Evolutionary conservation across 1,140 invertebrate species (phyloP), one percentile per base, ranked within the genome.

Genomic region (Paraescarpia echinospica): DNA sequence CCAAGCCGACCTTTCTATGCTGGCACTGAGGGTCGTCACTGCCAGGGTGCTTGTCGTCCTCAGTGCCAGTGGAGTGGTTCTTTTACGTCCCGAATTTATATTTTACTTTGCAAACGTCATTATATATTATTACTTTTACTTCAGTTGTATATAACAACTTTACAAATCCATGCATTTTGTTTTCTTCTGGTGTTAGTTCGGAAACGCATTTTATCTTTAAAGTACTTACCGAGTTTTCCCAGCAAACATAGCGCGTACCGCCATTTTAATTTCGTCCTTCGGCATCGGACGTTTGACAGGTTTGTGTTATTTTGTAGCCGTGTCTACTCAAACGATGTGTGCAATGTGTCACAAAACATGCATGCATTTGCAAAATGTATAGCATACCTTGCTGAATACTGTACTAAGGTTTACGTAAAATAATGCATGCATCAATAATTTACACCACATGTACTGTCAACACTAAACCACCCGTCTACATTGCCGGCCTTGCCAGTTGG

Each of bases 191-290:
- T 34, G 34, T 41, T n/a, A 34, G 5, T 22, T 27, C 0, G 27
- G 18, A 35, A 35, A 41, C 34, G 31, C 34, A 41, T 22, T 91
- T 91, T 91, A 22, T 91, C 4, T 41, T 41, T 34, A 91, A n/a
- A 91, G 35, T 91, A 41, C 18, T 34, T 41, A 33, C 22, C 9
- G 35, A 91, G 34, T 34, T 91, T 41, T 41, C 90, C 90, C 35
- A n/a, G n/a, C 90, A 41, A 35, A 34, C 90, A 34, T 14, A 41
- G 90, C 35, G 90, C 34, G 90, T 91, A 77, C 41, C 59, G 59
- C 59, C 59, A 77, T 77, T 77, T 77, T 77, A 77, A 31, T 77
- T 77, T 77, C 59, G 59, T 77, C 59, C 59, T 77, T 77, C 59
- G 59, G 59, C 59, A 14, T 77, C 59, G 59, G 59, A 77, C 59